A percentile compares a stretch with the other conserved stretches of the same genome.
Conservation (phyloP, 2,888 invertebrate genomes). For the Athripsodes cinereus region DNA sequence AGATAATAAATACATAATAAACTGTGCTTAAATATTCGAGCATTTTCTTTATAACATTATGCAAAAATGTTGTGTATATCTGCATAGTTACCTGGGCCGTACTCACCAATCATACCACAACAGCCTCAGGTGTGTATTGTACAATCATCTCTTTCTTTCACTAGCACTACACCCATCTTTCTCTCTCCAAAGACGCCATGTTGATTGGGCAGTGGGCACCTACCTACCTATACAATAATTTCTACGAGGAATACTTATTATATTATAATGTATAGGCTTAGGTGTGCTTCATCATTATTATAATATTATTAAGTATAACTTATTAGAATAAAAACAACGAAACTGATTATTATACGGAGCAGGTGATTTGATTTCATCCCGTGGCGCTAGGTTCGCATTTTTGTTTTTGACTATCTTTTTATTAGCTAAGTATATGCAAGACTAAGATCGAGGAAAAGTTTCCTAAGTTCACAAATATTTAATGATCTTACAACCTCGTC, state of each 20-base stretch:
- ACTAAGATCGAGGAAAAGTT: too few relatives aligned
- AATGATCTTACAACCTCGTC: too few relatives aligned
- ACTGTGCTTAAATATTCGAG: too few relatives aligned
- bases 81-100: constrained; percentile 12
- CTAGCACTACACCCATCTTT: neutral
- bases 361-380: neutral
- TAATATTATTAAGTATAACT: neutral
- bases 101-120: constrained; percentile 4
- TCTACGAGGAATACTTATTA: neutral
- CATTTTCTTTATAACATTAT: too few relatives aligned
- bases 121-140: constrained; percentile 12
- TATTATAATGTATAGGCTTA: neutral
- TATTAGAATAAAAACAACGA: neutral
- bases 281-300: too few relatives aligned
- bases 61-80: too few relatives aligned
- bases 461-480: too few relatives aligned
- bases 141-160: neutral
- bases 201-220: neutral
- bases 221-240: neutral
- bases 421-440: too few relatives aligned
- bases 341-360: neutral
- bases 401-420: too few relatives aligned
- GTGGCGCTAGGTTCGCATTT: neutral
- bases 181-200: neutral
- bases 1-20: too few relatives aligned